These are phyloP conservation scores for Gallinago jamesoni DNA, from an alignment of 2,113 vertebrate genomes.

Conservation along the genomic window DNA sequence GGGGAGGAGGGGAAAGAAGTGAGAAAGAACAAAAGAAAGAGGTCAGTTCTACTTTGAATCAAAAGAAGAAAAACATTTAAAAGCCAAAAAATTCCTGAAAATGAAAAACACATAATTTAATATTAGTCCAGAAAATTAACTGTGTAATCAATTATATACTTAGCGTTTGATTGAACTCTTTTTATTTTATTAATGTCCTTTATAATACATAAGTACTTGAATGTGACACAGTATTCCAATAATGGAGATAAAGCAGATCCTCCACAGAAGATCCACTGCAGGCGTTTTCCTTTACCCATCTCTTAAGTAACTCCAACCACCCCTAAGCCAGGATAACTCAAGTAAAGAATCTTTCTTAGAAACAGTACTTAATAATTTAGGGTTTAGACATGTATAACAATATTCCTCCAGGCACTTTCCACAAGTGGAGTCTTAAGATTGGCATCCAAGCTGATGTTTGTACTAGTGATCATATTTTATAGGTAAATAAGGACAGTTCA, in stretches of 20 bases:
- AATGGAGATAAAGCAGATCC: neutral
- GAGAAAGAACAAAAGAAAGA: neutral
- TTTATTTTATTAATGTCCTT: neutral
- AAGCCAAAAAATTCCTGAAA: neutral
- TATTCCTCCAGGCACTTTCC: neutral
- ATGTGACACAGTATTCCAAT: neutral
- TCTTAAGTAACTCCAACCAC: neutral
- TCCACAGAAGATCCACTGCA: neutral
- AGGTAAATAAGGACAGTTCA: neutral
- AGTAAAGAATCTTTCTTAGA: neutral
- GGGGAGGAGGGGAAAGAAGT: neutral
- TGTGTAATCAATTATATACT: neutral
- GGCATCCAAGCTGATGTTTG: neutral
- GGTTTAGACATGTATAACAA: neutral
- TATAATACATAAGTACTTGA: neutral
- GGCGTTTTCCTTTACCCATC: neutral
- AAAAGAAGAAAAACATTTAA: neutral
- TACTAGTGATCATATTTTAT: neutral
- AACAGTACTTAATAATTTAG: neutral
- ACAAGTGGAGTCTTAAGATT: neutral
- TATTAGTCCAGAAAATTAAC: neutral
- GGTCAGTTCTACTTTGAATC: neutral
- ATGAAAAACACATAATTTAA: neutral
- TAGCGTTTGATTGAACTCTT: fast-evolving
- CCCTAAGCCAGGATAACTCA: neutral